Conservation (phyloP, 2,888 invertebrate genomes). For the Nephrotoma appendiculata region DNA sequence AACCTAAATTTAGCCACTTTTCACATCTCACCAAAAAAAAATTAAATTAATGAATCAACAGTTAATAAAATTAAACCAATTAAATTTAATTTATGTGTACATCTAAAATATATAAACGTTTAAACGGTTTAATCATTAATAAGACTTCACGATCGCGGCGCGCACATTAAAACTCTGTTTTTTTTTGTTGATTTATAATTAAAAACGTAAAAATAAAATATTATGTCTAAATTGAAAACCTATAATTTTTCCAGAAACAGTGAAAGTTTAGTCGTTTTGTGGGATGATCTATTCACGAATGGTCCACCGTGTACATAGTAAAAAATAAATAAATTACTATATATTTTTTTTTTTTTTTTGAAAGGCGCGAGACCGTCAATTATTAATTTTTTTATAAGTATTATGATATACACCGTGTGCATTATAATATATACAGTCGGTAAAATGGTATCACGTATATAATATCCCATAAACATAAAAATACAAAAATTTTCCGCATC, state of each 20-base stretch:
- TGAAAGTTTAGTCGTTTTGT: background rate
- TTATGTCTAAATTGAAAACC: background rate
- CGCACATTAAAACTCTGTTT: background rate
- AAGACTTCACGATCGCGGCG: background rate
- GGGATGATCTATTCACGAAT: background rate
- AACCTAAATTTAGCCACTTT: background rate
- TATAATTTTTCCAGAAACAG: background rate
- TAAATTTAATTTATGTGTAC: background rate
- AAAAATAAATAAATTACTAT: background rate
- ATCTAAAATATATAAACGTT: background rate
- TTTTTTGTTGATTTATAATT: background rate
- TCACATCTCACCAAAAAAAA: background rate
- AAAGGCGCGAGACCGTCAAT: background rate
- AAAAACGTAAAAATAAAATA: background rate
- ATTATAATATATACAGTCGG: background rate
- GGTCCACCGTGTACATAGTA: background rate
- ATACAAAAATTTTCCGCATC: background rate
- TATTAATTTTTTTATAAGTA: background rate
- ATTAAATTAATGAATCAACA: background rate
- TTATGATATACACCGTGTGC: too few relatives aligned
- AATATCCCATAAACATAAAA: background rate
- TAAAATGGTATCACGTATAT: background rate
- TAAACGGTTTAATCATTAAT: background rate
- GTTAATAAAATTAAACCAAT: background rate
- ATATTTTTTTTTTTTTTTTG: background rate